Base-by-base conservation (phyloP, 2,888 invertebrate genomes). In the Scaeva pyrastri region DNA sequence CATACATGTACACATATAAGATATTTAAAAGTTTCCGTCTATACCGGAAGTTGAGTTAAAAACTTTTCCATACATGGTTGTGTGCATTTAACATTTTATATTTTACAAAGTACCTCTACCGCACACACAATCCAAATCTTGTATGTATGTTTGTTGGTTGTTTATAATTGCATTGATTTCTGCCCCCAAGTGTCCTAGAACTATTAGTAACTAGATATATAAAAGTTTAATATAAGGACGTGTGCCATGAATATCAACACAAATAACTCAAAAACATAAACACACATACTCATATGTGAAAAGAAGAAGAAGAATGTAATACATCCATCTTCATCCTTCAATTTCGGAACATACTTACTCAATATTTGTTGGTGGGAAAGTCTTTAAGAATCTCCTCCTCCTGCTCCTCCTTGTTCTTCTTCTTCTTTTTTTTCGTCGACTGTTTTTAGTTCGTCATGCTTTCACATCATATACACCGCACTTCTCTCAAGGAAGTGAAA, bases 311-410 rank as follows among this genome's bases (percentile, higher is more conserved):
- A 52, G 19, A 75, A 71, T 58, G 79, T 66, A 66, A 52, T 66
- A 66, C 64, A 85, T 80, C 76, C 81, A 62, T 85, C 85, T 76
- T 81, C 72, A 62, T 80, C 80, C 76, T 72, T 80, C 84, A 80
- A 64, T 60, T 43, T 62, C 68, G 58, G n/a, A 12, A 43, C 62
- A 16, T 39, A 62, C 66, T 66, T 41, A 62, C 45, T 45, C 26
- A 62, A 71, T 71, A 50, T 79, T 71, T 75, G 71, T 74, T 58
- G 43, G 26, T 58, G 43, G 21, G 52, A 80, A 76, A n/a, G n/a
- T n/a, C 71, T 76, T 80, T 55, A 80, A 72, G 72, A 76, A 85
- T 76, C 75, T 80, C 75, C 56, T 80, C 71, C 43, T 48, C 39
- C 52, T 72, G 11, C 26, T 48, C 19, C 23, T 43, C 66, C 39